Evolutionary conservation across 2,888 invertebrate genomes (phyloP), one percentile per base, ranked within the genome.

Genomic region (Yponomeuta cagnagella): DNA sequence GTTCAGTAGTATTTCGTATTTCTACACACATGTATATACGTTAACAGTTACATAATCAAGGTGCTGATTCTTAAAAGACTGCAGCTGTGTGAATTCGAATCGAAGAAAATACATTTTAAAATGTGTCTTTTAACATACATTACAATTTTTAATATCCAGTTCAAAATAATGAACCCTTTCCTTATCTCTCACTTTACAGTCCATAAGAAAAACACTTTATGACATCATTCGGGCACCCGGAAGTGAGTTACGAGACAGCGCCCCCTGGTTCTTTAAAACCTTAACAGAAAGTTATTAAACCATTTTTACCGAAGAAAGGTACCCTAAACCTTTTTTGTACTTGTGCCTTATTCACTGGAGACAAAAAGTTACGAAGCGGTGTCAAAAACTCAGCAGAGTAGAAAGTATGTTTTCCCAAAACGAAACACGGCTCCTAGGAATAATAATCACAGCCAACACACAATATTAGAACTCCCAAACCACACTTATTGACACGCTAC

Each of bases 401-500:
- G 37, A 58, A 58, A 12, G 52, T 15, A 2, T 58, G 6, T 58
- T 58, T 58, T 58, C 5, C 5, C 52, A 58, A 58, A 15, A 15
- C 15, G 0, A 15, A 58, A 58, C 3, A 58, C 0, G 52, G 4
- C 52, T 15, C 3, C 52, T 5, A 12, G 12, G 6, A 58, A 58
- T 15, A 37, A 23, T 1, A 69, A 52, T 8, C 48, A 37, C 48
- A 71, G 33, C 77, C 79, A 75, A 78, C 72, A 75, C 76, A 73
- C 77, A 78, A 85, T 84, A 86, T 85, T 83, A 85, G 86, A 84
- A 78, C 77, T 80, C 78, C 52, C 5, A 77, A 79, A 80, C 80
- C 78, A 76, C 78, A 79, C 76, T 79, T 81, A 83, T 84, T 83
- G 80, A 85, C 78, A 78, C 72, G 72, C 73, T 74, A 79, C 84